Conservation (phyloP, 2,797 vertebrate species). For the Pelodytes ibericus region DNA sequence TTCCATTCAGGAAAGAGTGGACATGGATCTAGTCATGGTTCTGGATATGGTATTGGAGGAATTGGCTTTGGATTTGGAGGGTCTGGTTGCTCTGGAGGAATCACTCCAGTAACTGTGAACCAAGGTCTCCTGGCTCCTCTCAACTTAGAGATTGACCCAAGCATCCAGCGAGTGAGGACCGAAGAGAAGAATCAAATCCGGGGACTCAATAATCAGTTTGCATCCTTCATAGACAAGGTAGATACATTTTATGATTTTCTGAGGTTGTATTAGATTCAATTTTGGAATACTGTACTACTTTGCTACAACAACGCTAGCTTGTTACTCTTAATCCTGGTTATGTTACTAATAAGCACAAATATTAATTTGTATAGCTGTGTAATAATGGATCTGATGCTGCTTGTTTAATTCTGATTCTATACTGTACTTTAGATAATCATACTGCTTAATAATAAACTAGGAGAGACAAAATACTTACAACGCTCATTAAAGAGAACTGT, state of each 20-base stretch:
- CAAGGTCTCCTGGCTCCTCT: slow-evolving; percentile 46
- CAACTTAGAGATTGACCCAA: slow-evolving; percentile 43
- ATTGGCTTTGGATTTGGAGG: slow-evolving; percentile 15
- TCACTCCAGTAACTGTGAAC: slow-evolving; percentile 27
- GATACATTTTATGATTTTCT: not conserved
- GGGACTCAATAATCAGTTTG: slow-evolving; percentile 85
- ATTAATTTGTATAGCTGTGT: too few relatives aligned
- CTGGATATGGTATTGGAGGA: not conserved
- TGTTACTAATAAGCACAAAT: too few relatives aligned
- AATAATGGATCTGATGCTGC: too few relatives aligned
- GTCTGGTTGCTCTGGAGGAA: slow-evolving; percentile 8
- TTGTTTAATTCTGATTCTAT: too few relatives aligned
- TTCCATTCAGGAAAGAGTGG: slow-evolving; percentile 25
- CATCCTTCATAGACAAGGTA: slow-evolving; percentile 87
- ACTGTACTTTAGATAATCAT: too few relatives aligned
- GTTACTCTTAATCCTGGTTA: too few relatives aligned
- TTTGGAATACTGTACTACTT: too few relatives aligned
- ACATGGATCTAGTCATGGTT: slow-evolving; percentile 27
- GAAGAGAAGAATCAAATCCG: slow-evolving; percentile 88
- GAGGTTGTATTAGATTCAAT: too few relatives aligned
- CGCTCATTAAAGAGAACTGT: too few relatives aligned
- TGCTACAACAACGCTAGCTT: too few relatives aligned
- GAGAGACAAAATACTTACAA: too few relatives aligned
- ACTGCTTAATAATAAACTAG: too few relatives aligned
- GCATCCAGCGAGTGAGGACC: slow-evolving; percentile 76